phyloP scores from a whole-genome alignment of 1,140 invertebrate genomes.

The Xylocopa sonorina region DNA sequence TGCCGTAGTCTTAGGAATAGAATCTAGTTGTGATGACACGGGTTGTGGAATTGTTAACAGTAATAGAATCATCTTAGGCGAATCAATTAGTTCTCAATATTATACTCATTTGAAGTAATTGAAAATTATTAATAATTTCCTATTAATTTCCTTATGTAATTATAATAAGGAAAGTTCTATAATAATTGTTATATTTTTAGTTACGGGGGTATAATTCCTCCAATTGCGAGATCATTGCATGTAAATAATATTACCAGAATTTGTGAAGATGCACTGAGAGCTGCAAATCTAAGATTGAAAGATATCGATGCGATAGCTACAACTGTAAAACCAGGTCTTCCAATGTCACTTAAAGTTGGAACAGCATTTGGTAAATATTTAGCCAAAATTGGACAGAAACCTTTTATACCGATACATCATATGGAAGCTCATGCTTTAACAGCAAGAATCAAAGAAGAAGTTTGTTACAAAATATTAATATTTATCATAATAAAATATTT shows the following conservation, averaged over 20 bases:
- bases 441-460: conserved; percentile 87
- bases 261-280: conserved; percentile 86
- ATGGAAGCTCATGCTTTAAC: conserved; percentile 99
- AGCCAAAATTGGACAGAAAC: conserved; percentile 87
- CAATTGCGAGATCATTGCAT: conserved; percentile 92
- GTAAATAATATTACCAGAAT: conserved; percentile 89
- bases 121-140: background rate
- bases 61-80: conserved; percentile 88
- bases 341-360: conserved; percentile 91
- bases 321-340: conserved; percentile 93
- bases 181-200: conserved; percentile 75
- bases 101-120: conserved; percentile 87
- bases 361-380: conserved; percentile 92
- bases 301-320: conserved; percentile 95
- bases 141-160: conserved; percentile 14
- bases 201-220: conserved; percentile 95
- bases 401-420: conserved; percentile 97
- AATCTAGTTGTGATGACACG: conserved; percentile 99
- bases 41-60: conserved; percentile 93
- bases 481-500: background rate
- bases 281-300: conserved; percentile 85
- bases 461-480: conserved; percentile 58
- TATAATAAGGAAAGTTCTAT: conserved; percentile 10
- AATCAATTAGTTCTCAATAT: conserved; percentile 90
- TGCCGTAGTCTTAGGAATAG: conserved; percentile 91